Conservation (phyloP, 2,888 invertebrate species). For the Atherix ibis region DNA sequence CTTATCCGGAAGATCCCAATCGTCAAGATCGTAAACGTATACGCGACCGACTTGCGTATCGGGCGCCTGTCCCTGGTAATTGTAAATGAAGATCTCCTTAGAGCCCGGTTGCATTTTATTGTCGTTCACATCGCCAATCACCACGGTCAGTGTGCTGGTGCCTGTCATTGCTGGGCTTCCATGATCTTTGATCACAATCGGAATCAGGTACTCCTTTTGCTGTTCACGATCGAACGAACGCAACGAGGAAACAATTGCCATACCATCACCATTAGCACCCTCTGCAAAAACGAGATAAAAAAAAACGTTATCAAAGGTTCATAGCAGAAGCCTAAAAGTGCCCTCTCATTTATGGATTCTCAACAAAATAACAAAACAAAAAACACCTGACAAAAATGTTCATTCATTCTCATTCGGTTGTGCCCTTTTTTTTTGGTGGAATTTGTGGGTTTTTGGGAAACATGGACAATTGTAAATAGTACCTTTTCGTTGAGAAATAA, state of each 20-base stretch:
- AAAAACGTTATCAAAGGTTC: not conserved
- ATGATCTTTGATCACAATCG: constrained; percentile 93
- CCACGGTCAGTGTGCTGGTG: constrained; percentile 87
- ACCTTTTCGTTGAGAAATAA: too few relatives aligned
- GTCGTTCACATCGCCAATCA: constrained; percentile 96
- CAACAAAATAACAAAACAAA: too few relatives aligned
- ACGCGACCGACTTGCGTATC: constrained; percentile 88
- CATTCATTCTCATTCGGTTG: too few relatives aligned
- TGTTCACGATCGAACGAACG: constrained; percentile 89
- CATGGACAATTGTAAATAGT: too few relatives aligned
- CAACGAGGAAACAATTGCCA: constrained; percentile 91
- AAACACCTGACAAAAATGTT: too few relatives aligned
- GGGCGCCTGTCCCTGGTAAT: constrained; percentile 81
- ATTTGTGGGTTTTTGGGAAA: too few relatives aligned
- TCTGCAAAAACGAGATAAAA: constrained; percentile 36
- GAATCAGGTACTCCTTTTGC: constrained; percentile 90
- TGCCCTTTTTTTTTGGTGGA: too few relatives aligned
- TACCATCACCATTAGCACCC: constrained; percentile 94
- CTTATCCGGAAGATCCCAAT: constrained; percentile 97
- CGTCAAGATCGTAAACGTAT: constrained; percentile 93
- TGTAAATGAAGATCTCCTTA: constrained; percentile 94
- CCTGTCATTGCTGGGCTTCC: constrained; percentile 94
- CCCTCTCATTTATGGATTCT: too few relatives aligned
- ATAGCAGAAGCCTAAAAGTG: too few relatives aligned
- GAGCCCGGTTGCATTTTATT: constrained; percentile 97